Evolutionary conservation across 2,113 vertebrate genomes (phyloP), one percentile per base, ranked within the genome.

Genomic region (Pelvicachromis taeniatus): DNA sequence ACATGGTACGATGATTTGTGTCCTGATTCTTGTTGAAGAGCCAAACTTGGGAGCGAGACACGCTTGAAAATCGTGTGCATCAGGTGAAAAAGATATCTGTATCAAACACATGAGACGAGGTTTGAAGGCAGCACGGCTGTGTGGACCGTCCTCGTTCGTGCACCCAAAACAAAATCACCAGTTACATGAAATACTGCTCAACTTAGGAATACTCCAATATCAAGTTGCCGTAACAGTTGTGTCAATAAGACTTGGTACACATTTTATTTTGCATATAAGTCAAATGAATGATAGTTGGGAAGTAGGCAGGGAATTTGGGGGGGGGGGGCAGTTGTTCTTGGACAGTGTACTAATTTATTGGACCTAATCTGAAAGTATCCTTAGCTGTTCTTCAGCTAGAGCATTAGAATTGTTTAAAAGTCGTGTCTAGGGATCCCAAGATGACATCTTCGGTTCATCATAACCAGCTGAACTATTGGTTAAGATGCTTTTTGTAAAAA

Each of bases 381-480:
- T 31, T 12, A 75, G 45, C 26, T 75, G 78, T 70, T 82, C 52
- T 84, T 38, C 61, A 82, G 83, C 58, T 77, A 86, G 77, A 80
- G 82, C 50, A 80, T 77, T 85, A 84, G 87, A 87, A 68, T 65
- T 19, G 59, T 85, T 88, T 87, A 55, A 80, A 85, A 78, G 31
- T 73, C 59, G 81, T 81, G 88, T 89, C 82, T 90, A 83, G 80
- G 87, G 83, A 90, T 85, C 70, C 80, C 81, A 77, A 70, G 70
- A 81, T 45, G 58, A 78, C 53, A 29, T 80, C 58, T 90, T 90
- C 81, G 68, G 78, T 82, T 59, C 70, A 61, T 92, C 89, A 85
- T 68, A 86, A 85, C 81, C 31, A 52, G 53, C 81, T 68, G 31
- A 92, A 85, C 83, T 83, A 78, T 88, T 80, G 70, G 80, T 82